Evolutionary conservation across 1,140 invertebrate genomes (phyloP), one percentile per base, ranked within the genome.

Genomic region (Caenorhabditis brenneri): DNA sequence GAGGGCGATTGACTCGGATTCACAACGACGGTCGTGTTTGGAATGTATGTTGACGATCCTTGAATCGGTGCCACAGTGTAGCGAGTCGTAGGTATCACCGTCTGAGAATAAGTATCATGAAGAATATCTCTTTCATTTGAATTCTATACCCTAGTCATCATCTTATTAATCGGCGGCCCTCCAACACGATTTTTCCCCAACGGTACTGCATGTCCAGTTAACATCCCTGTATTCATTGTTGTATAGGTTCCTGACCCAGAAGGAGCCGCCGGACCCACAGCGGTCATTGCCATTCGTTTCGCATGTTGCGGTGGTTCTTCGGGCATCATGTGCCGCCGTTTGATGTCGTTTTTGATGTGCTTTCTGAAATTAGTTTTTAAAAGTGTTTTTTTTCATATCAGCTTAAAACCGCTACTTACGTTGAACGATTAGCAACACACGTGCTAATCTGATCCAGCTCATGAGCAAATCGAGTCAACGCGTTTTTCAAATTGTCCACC

Each of bases 371-470:
- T 31, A 80, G 15, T 10, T 78, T n/a, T 42, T 42, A 3, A 19
- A 36, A 3, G n/a, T 16, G 2, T 22, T 39, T 51, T 51, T n/a
- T n/a, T n/a, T n/a, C n/a, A n/a, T n/a, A 16, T 15, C n/a, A 42
- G 74, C 1, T 15, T 46, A 15, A 46, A 49, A 15, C 15, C 1
- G 31, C 27, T 80, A 83, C 87, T 65, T 69, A 88, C 87, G 81
- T 86, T 2, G 84, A 88, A 78, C 88, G 19, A 16, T 19, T 46
- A 19, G 80, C 55, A 3, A 88, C 87, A 27, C 58, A 74, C 7
- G 88, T 87, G 19, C 81, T 85, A 78, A 88, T 88, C 31, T 81
- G 60, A 79, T 88, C 87, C 31, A 88, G 36, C 48, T 88, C 87
- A 51, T 88, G 84, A 27, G 88, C 88, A 60, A 88, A 88, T 24